Percentiles rank a stretch among this genome's conserved stretches.
phyloP scores from a whole-genome alignment of 2,888 invertebrate species.

The Malthinus flaveolus region DNA sequence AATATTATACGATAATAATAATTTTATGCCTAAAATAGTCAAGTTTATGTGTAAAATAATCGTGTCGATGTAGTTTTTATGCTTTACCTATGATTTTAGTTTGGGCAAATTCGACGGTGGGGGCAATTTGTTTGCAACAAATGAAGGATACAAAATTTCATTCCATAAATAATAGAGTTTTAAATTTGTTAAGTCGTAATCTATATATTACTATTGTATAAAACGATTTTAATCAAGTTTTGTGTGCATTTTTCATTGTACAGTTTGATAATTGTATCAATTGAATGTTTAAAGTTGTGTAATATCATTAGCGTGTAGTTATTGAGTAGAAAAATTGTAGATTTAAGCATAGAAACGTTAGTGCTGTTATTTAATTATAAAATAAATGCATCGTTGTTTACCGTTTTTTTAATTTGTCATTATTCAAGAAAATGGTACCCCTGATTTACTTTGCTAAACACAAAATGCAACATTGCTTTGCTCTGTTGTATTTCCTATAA shows the following conservation, averaged over 20 bases:
- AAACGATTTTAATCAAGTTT: background rate
- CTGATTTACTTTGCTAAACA: no score
- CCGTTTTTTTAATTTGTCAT: background rate
- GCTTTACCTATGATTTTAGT: constrained; percentile 18
- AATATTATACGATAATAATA: constrained; percentile 11
- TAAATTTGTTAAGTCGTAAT: constrained; percentile 8
- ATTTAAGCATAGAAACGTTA: constrained; percentile 12
- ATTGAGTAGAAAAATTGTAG: constrained; percentile 12
- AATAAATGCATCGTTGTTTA: constrained; percentile 19
- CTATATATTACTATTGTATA: background rate
- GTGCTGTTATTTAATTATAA: constrained; percentile 21
- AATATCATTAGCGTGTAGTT: constrained; percentile 3
- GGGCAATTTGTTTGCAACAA: constrained; percentile 9
- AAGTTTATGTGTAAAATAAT: background rate
- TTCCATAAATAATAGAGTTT: constrained; percentile 26
- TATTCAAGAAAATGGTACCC: no score
- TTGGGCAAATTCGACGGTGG: constrained; percentile 9
- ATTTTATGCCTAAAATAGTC: constrained; percentile 2
- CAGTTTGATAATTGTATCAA: constrained; percentile 9
- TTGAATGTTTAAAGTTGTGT: constrained; percentile 13
- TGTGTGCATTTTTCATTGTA: constrained; percentile 10
- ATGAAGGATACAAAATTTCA: constrained; percentile 20
- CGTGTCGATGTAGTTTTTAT: constrained; percentile 11
- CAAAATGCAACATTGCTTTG: no score
- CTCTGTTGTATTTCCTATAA: no score